These are phyloP conservation scores for Drosophila burlai DNA, from an alignment of 1,140 invertebrate genomes.

Conservation along the genomic window DNA sequence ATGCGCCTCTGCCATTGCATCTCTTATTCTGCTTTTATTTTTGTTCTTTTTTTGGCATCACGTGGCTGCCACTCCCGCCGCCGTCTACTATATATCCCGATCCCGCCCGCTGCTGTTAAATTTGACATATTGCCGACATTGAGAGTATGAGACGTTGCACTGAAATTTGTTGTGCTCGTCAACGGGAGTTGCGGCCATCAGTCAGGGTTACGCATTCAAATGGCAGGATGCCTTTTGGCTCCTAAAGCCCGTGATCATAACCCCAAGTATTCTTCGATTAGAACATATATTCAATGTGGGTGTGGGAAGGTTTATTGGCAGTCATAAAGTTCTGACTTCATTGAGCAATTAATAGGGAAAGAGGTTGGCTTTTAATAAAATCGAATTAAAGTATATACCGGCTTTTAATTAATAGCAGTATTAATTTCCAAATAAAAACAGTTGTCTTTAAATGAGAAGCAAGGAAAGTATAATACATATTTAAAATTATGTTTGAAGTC, in stretches of 20 bases:
- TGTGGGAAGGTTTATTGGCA: background rate
- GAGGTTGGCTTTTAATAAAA: background rate
- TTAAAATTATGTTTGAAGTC: background rate
- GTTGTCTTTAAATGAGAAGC: background rate
- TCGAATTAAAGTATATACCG: background rate
- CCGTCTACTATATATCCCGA: slow-evolving; percentile 9
- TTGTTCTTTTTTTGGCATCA: slow-evolving; percentile 67
- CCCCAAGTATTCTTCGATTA: slow-evolving; percentile 18
- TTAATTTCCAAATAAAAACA: background rate
- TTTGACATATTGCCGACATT: slow-evolving; percentile 82
- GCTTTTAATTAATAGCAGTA: background rate
- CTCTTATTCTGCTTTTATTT: slow-evolving; percentile 48
- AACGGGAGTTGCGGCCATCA: slow-evolving; percentile 69
- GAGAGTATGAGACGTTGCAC: slow-evolving; percentile 78
- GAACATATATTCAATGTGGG: slow-evolving; percentile 27
- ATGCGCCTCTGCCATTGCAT: slow-evolving; percentile 57
- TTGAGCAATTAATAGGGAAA: background rate
- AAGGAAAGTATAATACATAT: background rate
- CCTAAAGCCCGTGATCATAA: background rate
- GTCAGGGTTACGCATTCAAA: slow-evolving; percentile 55
- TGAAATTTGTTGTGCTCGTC: slow-evolving; percentile 79
- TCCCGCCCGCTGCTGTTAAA: slow-evolving; percentile 58
- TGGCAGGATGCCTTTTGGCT: slow-evolving; percentile 10
- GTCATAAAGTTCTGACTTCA: background rate
- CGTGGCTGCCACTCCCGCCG: slow-evolving; percentile 56